phyloP scores from a whole-genome alignment of 2,113 vertebrate genomes.

The Charadrius vociferus region DNA sequence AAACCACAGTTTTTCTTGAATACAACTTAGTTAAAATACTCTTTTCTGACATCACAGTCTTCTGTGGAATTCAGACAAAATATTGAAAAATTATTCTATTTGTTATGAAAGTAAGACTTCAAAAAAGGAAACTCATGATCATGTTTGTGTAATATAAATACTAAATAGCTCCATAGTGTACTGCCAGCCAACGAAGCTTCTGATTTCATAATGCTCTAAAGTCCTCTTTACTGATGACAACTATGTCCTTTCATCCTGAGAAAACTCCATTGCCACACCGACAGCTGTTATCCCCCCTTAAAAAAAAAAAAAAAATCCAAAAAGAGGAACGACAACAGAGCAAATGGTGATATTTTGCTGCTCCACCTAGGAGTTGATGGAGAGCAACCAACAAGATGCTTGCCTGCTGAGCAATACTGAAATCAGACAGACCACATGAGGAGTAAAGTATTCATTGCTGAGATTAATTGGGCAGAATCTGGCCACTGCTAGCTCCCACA shows the following conservation, averaged over 20 bases:
- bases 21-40: not conserved
- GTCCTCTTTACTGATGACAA: not conserved
- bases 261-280: not conserved
- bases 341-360: conserved; percentile 19
- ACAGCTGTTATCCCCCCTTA: not conserved
- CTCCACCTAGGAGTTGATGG: not conserved
- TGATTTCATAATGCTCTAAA: not conserved
- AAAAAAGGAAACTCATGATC: not conserved
- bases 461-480: conserved; percentile 34
- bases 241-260: not conserved
- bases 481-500: not conserved
- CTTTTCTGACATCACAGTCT: not conserved
- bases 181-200: not conserved
- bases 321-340: conserved; percentile 5
- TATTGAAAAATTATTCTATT: not conserved
- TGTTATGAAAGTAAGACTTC: not conserved
- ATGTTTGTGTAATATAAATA: not conserved
- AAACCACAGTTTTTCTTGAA: not conserved
- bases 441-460: not conserved
- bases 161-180: not conserved
- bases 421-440: conserved; percentile 12
- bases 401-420: conserved; percentile 25
- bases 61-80: not conserved
- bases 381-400: conserved; percentile 40
- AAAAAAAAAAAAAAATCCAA: not conserved